Percentiles rank a stretch among this genome's conserved stretches.
These are phyloP conservation scores for Mesorhabditis sp. DNA, from an alignment of 2,888 invertebrate genomes.

Conservation along the genomic window DNA sequence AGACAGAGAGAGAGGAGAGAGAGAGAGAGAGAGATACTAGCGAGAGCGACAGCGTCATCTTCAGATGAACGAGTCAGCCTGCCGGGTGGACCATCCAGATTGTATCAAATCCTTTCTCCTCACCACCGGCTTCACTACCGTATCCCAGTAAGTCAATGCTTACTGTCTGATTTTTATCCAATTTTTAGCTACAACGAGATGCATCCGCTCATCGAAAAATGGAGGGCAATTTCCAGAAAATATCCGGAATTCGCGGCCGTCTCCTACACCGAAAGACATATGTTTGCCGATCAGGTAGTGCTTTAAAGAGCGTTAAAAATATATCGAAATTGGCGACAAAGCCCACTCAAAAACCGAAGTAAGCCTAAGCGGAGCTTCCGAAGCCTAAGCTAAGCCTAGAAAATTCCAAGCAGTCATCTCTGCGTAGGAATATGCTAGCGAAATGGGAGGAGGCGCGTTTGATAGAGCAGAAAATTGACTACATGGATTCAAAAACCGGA, in stretches of 20 bases:
- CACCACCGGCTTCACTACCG: slow-evolving; percentile 44
- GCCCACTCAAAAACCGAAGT: not conserved
- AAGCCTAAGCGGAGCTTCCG: not conserved
- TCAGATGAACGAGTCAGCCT: slow-evolving; percentile 22
- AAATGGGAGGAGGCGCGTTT: no score
- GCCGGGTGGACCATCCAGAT: slow-evolving; percentile 25
- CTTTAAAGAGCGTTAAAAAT: not conserved
- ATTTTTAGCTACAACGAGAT: slow-evolving; percentile 34
- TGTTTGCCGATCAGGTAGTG: slow-evolving; percentile 39
- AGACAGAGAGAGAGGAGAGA: no score
- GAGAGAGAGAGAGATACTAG: no score
- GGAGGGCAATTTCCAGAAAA: slow-evolving; percentile 30
- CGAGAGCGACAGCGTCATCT: not conserved
- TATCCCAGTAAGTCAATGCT: slow-evolving; percentile 18
- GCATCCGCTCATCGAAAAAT: slow-evolving; percentile 38
- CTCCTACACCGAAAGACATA: slow-evolving; percentile 37
- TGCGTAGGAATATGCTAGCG: no score
- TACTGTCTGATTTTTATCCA: not conserved
- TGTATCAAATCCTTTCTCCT: slow-evolving; percentile 38
- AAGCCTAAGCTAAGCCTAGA: no score
- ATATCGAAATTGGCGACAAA: not conserved
- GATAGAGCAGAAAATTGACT: not conserved
- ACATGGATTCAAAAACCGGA: not conserved
- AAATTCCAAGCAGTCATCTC: no score
- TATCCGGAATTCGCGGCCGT: slow-evolving; percentile 29